These are phyloP conservation scores for Archilochus colubris DNA, from an alignment of 2,113 vertebrate genomes.

Conservation along the genomic window DNA sequence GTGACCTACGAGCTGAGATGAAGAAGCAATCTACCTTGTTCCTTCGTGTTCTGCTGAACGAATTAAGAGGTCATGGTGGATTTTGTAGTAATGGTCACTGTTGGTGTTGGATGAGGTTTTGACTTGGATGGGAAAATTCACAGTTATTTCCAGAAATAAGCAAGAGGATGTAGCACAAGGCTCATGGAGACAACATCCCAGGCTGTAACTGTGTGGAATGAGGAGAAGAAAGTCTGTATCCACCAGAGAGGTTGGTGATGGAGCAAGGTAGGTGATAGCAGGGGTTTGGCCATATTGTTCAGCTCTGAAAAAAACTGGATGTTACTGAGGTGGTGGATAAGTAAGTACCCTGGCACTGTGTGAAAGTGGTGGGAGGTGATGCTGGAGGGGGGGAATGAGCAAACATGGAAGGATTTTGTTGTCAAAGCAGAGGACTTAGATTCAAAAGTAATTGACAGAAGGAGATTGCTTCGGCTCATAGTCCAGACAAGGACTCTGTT, in stretches of 20 bases:
- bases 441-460: not conserved
- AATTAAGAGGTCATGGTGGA: not conserved
- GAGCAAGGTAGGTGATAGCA: not conserved
- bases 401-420: not conserved
- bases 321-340: not conserved
- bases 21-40: not conserved
- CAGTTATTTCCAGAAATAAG: not conserved
- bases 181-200: not conserved
- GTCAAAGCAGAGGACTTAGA: constrained; percentile 44
- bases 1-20: not conserved
- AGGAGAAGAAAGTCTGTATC: not conserved
- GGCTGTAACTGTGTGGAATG: not conserved
- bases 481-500: constrained; percentile 8
- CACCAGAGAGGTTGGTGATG: not conserved
- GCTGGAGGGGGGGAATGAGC: not conserved
- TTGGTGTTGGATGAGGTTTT: not conserved
- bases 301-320: not conserved
- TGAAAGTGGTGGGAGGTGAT: not conserved
- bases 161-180: not conserved
- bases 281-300: not conserved
- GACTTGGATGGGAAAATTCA: not conserved
- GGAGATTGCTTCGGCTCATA: not conserved
- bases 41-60: not conserved
- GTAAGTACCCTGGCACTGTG: not conserved
- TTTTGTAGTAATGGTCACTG: not conserved